phyloP scores from a whole-genome alignment of 2,797 vertebrate genomes.

The Sebastes itinus region DNA sequence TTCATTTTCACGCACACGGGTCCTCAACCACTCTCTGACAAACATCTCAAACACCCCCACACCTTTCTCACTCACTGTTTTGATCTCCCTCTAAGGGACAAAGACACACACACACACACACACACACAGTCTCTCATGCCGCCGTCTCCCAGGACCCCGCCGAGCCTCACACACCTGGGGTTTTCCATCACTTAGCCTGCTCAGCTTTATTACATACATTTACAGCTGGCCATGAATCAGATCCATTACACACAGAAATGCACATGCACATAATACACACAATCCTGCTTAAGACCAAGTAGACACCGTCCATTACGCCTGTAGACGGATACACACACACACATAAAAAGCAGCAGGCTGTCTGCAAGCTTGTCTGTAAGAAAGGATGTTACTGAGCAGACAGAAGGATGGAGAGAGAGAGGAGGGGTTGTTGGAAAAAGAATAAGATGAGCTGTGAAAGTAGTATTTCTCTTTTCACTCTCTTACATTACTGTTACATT shows the following conservation, averaged over 20 bases:
- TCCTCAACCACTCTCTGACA: constrained; percentile 31
- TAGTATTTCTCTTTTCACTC: neutral
- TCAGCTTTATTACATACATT: constrained; percentile 63
- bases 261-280: neutral
- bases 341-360: neutral
- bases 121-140: neutral
- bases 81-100: constrained; percentile 46
- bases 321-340: neutral
- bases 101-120: constrained; percentile 23
- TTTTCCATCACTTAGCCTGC: constrained; percentile 53
- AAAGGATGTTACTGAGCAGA: neutral
- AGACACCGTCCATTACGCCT: neutral
- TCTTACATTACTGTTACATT: neutral
- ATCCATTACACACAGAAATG: constrained; percentile 46
- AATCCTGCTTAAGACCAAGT: neutral
- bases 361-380: neutral
- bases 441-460: neutral
- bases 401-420: neutral
- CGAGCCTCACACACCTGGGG: constrained; percentile 60
- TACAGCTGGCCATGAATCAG: constrained; percentile 50
- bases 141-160: constrained; percentile 50
- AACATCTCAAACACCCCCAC: constrained; percentile 19
- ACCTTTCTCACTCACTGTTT: constrained; percentile 28
- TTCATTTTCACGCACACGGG: constrained; percentile 43
- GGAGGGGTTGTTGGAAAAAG: neutral